These are phyloP conservation scores for Calycopis cecrops DNA, from an alignment of 1,140 invertebrate species.

Conservation along the genomic window DNA sequence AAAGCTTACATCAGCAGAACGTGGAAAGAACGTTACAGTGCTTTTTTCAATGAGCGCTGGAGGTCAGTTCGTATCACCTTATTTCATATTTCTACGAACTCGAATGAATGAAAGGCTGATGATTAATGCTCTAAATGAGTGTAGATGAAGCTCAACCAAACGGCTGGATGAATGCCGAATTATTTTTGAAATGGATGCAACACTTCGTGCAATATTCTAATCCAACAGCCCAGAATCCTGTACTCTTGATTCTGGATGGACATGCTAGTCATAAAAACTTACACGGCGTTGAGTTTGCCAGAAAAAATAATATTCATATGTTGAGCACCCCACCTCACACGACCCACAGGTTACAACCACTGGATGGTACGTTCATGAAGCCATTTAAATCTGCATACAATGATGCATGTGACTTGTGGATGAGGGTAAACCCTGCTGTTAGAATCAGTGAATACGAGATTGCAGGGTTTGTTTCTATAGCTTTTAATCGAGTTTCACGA, in stretches of 20 bases:
- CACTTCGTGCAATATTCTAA: no score
- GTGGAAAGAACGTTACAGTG: no score
- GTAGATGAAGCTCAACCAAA: no score
- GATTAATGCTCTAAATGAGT: no score
- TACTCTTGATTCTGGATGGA: constrained; percentile 19
- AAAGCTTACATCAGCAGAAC: no score
- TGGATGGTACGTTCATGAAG: constrained; percentile 51
- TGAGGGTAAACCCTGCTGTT: constrained; percentile 38
- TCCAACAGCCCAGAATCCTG: no score
- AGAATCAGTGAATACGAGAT: constrained; percentile 36
- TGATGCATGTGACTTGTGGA: constrained; percentile 35
- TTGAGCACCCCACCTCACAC: constrained; percentile 49
- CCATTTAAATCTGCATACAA: constrained; percentile 53
- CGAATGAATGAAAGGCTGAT: no score
- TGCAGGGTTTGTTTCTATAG: constrained; percentile 39
- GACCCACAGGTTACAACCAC: constrained; percentile 44
- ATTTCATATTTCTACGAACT: no score
- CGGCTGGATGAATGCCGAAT: no score
- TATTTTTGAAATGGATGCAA: no score
- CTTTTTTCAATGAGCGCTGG: no score
- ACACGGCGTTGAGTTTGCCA: constrained; percentile 40
- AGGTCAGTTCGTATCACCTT: no score
- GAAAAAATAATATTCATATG: constrained; percentile 48
- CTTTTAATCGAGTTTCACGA: constrained; percentile 41
- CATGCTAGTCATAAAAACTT: constrained; percentile 45